Evolutionary conservation across 2,797 vertebrate species (phyloP).

Genomic region (Merluccius polli): DNA sequence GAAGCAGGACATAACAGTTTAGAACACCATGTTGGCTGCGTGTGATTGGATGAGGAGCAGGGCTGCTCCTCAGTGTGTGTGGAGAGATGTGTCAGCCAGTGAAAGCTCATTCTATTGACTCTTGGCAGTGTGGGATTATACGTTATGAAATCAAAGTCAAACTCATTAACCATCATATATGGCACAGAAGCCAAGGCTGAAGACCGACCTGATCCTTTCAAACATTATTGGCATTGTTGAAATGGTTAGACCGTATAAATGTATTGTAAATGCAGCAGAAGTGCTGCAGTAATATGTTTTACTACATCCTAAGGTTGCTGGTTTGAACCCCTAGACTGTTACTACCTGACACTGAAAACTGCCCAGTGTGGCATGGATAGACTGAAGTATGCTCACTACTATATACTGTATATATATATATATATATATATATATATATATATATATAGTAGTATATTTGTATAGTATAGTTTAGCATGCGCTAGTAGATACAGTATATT

Average conservation of each 20-base stretch:
- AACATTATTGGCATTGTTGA: background rate
- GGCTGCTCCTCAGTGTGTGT: background rate
- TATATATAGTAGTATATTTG: too few species aligned
- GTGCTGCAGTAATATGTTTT: background rate
- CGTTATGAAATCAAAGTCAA: background rate
- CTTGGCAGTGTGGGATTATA: background rate
- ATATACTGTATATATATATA: too few species aligned
- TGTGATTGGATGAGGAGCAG: background rate
- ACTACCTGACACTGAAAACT: too few species aligned
- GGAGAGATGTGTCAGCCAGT: background rate
- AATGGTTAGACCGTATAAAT: background rate
- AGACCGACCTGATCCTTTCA: too few species aligned
- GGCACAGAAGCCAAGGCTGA: too few species aligned
- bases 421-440: too few species aligned
- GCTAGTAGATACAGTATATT: background rate
- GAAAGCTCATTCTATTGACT: background rate
- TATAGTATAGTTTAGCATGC: background rate
- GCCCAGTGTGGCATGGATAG: too few species aligned
- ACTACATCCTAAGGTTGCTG: background rate
- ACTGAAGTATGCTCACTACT: too few species aligned
- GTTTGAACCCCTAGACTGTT: background rate
- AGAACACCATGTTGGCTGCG: background rate
- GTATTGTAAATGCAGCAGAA: background rate
- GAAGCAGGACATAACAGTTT: background rate
- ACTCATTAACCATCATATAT: background rate